phyloP scores from a whole-genome alignment of 2,113 vertebrate genomes.

The Grantiella picta region DNA sequence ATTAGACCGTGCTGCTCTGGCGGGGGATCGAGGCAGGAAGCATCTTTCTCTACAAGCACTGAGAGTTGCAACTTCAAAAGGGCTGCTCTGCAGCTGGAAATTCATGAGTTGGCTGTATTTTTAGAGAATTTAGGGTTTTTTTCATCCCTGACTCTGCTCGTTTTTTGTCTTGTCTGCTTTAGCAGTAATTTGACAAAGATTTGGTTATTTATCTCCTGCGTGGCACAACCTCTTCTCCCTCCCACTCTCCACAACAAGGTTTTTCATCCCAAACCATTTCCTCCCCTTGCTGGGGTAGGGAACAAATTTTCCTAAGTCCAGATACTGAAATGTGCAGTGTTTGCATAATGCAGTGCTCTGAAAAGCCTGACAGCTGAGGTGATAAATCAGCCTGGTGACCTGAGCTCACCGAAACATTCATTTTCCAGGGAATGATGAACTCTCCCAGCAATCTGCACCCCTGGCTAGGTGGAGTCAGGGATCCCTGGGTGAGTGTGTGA shows the following conservation, averaged over 20 bases:
- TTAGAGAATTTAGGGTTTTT: not conserved
- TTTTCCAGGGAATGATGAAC: not conserved
- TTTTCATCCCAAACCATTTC: not conserved
- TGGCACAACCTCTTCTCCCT: not conserved
- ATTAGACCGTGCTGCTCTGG: not conserved
- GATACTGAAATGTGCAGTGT: not conserved
- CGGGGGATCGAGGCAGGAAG: not conserved
- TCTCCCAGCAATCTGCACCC: not conserved
- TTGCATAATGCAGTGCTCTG: not conserved
- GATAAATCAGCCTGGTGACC: not conserved
- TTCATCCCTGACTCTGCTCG: not conserved
- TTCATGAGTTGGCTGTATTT: not conserved
- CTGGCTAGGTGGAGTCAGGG: not conserved
- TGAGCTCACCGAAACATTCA: not conserved
- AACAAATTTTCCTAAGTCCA: not conserved
- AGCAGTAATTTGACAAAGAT: not conserved
- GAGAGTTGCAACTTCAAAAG: not conserved
- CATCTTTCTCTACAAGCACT: not conserved
- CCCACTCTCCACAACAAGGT: not conserved
- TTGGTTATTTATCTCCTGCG: not conserved
- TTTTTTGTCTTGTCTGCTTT: not conserved
- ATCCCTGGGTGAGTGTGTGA: not conserved
- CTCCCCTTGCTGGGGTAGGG: not conserved
- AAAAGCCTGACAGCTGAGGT: not conserved
- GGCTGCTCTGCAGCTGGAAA: not conserved